These are phyloP conservation scores for Eublepharis macularius DNA, from an alignment of 2,113 vertebrate species.

Conservation along the genomic window DNA sequence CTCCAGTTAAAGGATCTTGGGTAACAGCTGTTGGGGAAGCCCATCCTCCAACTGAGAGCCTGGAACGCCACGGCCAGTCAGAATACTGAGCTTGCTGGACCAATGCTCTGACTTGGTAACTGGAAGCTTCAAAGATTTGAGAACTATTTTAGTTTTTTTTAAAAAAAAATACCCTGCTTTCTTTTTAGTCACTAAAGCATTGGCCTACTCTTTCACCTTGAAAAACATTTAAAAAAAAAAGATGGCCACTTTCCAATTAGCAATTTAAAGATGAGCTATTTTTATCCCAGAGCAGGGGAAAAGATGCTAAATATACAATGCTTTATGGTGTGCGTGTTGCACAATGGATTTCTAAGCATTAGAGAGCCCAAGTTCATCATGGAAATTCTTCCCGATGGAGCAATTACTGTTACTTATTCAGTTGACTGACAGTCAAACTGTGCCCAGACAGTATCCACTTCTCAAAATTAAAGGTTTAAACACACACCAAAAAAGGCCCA, in stretches of 20 bases:
- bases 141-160: too few species aligned
- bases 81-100: too few species aligned
- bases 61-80: too few species aligned
- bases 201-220: conserved; percentile 68
- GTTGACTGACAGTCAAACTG: conserved; percentile 61
- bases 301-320: conserved; percentile 54
- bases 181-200: conserved; percentile 20
- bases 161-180: not conserved
- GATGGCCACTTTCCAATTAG: conserved; percentile 66
- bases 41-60: too few species aligned
- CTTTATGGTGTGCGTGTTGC: conserved; percentile 36
- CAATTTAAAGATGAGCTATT: conserved; percentile 62
- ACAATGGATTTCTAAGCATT: conserved; percentile 59
- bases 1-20: too few species aligned
- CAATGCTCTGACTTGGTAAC: too few species aligned
- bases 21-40: too few species aligned
- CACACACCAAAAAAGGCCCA: not conserved
- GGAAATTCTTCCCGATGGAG: conserved; percentile 52
- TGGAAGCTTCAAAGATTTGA: too few species aligned
- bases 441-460: conserved; percentile 49
- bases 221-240: conserved; percentile 35
- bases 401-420: conserved; percentile 58
- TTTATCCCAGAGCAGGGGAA: conserved; percentile 54
- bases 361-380: conserved; percentile 61
- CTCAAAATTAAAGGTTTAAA: not conserved